phyloP scores from a whole-genome alignment of 2,797 vertebrate genomes.

The Chrysocyon brachyurus region DNA sequence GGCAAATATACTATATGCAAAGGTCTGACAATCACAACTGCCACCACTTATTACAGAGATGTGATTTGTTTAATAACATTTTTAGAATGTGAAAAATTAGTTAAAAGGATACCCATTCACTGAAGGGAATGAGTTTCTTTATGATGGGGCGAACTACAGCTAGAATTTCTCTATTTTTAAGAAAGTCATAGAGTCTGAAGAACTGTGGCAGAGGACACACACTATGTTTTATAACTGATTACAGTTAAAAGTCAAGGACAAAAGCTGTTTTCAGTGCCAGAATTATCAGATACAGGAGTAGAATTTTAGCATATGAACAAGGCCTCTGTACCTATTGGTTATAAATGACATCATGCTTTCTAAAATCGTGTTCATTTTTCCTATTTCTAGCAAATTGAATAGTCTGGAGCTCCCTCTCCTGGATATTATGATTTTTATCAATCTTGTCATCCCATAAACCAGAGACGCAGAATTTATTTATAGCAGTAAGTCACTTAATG shows the following conservation, averaged over 20 bases:
- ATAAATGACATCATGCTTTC: conserved; percentile 94
- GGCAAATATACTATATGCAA: background rate
- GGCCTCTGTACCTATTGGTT: conserved; percentile 90
- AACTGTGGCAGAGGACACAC: background rate
- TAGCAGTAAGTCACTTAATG: background rate
- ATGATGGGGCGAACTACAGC: background rate
- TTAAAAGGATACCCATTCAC: background rate
- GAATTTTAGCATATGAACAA: conserved; percentile 81
- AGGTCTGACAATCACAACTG: background rate
- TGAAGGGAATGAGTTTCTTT: conserved; percentile 15
- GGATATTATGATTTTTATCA: conserved; percentile 69
- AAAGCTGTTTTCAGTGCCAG: conserved; percentile 84
- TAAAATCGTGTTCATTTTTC: conserved; percentile 66
- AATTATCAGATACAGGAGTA: conserved; percentile 81
- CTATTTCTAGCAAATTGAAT: conserved; percentile 53
- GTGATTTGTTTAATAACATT: background rate
- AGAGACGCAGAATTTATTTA: conserved; percentile 33
- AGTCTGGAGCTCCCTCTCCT: conserved; percentile 88
- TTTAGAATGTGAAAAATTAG: conserved; percentile 25
- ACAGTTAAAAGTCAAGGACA: conserved; percentile 79
- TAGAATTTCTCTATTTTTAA: conserved; percentile 30
- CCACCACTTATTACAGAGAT: background rate
- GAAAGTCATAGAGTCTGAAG: background rate
- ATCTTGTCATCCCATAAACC: background rate
- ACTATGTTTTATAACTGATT: background rate